Conservation (phyloP, 2,797 vertebrate genomes). For the Podarcis lilfordi region DNA sequence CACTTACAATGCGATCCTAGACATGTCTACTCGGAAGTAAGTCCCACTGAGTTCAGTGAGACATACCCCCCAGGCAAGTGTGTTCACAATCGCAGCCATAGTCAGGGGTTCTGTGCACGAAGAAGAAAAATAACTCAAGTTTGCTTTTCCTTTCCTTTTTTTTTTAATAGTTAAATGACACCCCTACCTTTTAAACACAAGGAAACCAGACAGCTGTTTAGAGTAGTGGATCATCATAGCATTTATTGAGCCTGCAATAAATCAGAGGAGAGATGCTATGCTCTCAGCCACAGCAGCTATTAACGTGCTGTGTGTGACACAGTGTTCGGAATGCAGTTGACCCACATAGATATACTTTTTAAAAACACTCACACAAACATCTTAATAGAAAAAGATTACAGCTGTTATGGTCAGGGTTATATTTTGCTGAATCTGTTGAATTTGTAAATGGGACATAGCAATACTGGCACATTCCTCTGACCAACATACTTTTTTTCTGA, state of each 20-base stretch:
- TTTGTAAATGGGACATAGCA: conserved; percentile 33
- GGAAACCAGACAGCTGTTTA: conserved; percentile 46
- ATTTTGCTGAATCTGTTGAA: not conserved
- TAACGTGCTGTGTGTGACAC: conserved; percentile 5
- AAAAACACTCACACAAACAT: conserved; percentile 14
- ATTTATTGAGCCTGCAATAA: conserved; percentile 70
- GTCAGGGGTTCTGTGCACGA: not conserved
- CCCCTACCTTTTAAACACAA: not conserved
- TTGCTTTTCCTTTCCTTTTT: not conserved
- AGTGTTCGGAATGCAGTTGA: conserved; percentile 35
- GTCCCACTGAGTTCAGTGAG: not conserved
- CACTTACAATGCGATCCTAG: not conserved
- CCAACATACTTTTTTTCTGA: conserved; percentile 30
- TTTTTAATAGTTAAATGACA: conserved; percentile 24
- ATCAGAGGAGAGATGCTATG: conserved; percentile 36
- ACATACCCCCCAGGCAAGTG: not conserved
- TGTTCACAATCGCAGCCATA: not conserved
- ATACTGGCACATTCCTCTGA: conserved; percentile 31
- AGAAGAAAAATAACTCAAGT: not conserved
- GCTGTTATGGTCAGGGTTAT: not conserved
- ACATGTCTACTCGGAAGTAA: not conserved
- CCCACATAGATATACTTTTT: conserved; percentile 8
- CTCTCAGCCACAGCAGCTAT: conserved; percentile 38
- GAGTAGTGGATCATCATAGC: conserved; percentile 60
- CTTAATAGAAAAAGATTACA: conserved; percentile 36